These are phyloP conservation scores for Zaprionus gabonicus DNA, from an alignment of 1,140 invertebrate species.

Conservation along the genomic window DNA sequence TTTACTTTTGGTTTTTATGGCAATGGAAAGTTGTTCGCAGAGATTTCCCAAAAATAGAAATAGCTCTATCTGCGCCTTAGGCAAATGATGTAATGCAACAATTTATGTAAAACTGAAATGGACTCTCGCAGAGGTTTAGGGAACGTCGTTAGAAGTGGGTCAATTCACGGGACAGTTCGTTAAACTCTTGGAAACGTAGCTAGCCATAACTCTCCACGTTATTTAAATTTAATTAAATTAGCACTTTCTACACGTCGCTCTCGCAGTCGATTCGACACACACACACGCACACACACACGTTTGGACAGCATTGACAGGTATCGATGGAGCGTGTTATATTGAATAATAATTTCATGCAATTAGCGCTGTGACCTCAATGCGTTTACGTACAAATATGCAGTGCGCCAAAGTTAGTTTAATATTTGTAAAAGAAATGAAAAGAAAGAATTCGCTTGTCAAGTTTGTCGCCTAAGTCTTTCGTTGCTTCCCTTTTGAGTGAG, in stretches of 20 bases:
- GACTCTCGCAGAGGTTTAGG: neutral
- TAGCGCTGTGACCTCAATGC: slow-evolving; percentile 75
- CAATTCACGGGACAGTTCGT: slow-evolving; percentile 37
- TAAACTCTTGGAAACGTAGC: slow-evolving; percentile 29
- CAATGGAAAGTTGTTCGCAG: slow-evolving; percentile 24
- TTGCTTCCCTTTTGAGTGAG: slow-evolving; percentile 13
- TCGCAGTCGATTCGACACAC: neutral
- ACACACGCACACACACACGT: too few species aligned
- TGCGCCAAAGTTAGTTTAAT: neutral
- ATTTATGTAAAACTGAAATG: neutral
- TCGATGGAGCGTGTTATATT: slow-evolving; percentile 55
- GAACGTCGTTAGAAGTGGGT: slow-evolving; percentile 33
- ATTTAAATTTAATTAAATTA: slow-evolving; percentile 76
- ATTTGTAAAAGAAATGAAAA: neutral
- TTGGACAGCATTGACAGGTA: slow-evolving; percentile 12
- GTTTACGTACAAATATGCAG: slow-evolving; percentile 25
- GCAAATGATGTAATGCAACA: slow-evolving; percentile 6
- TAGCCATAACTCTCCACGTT: slow-evolving; percentile 50
- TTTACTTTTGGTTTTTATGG: slow-evolving; percentile 22
- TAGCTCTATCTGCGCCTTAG: slow-evolving; percentile 5
- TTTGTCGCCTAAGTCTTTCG: slow-evolving; percentile 43
- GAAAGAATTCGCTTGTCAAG: slow-evolving; percentile 8
- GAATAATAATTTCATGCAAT: slow-evolving; percentile 78
- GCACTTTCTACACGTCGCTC: slow-evolving; percentile 67
- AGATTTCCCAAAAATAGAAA: slow-evolving; percentile 16